Evolutionary conservation across 2,888 invertebrate genomes (phyloP).

Genomic region (Cryptosula pallasiana): DNA sequence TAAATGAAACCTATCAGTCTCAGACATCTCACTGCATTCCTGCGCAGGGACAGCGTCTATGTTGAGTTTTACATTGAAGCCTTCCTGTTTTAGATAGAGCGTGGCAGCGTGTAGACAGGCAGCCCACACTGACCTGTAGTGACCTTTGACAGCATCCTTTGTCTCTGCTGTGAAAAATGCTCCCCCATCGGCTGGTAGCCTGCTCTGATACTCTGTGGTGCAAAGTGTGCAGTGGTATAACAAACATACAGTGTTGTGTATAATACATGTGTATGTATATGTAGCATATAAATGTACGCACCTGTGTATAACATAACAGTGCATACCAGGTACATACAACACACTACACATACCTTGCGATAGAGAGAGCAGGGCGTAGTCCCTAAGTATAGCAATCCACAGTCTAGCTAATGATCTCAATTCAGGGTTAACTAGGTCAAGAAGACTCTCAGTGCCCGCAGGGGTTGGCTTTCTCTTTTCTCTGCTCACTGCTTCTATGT

Average conservation of each 20-base stretch:
- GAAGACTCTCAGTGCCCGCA: slow-evolving; percentile 60
- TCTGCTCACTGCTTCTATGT: slow-evolving; percentile 79
- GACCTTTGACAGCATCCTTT: slow-evolving; percentile 82
- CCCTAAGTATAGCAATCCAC: slow-evolving; percentile 90
- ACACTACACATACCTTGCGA: slow-evolving; percentile 64
- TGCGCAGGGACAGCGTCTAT: slow-evolving; percentile 28
- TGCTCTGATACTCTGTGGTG: slow-evolving; percentile 76
- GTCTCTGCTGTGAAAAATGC: slow-evolving; percentile 97
- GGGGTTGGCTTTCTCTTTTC: slow-evolving; percentile 34
- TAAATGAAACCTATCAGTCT: slow-evolving; percentile 68
- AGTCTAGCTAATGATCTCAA: slow-evolving; percentile 82
- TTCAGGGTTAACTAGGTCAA: slow-evolving; percentile 90
- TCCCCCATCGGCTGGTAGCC: slow-evolving; percentile 72
- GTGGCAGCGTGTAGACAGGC: slow-evolving; percentile 89
- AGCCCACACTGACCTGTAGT: slow-evolving; percentile 90
- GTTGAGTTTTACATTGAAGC: slow-evolving; percentile 55
- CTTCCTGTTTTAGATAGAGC: slow-evolving; percentile 71
- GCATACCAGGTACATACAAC: too few relatives aligned
- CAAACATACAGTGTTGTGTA: too few relatives aligned
- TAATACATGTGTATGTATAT: too few relatives aligned
- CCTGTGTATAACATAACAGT: too few relatives aligned
- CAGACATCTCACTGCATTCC: slow-evolving; percentile 57
- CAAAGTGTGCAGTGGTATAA: too few relatives aligned
- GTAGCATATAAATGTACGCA: too few relatives aligned
- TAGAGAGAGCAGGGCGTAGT: slow-evolving; percentile 86